Evolutionary conservation across 2,113 vertebrate species (phyloP), one percentile per base, ranked within the genome.

Genomic region (Notothenia coriiceps): DNA sequence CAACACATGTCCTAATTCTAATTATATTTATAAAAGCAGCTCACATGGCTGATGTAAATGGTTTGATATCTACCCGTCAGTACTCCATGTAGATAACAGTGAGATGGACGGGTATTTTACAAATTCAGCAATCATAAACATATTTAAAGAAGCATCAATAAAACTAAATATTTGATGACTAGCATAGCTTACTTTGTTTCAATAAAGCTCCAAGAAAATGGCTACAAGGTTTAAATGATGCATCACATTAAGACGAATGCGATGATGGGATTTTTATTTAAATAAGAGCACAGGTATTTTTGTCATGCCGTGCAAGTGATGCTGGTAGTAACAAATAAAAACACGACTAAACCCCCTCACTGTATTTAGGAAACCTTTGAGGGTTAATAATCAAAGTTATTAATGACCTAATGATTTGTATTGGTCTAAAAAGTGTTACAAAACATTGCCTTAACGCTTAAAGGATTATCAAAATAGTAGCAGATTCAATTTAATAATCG

Each of bases 1-100:
- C 51, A 85, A 80, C 55, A 63, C 25, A 6, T 51, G 49, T 74
- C 61, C 5, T 5, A 35, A 35, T 1, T 6, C 35, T 35, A n/a
- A 52, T 2, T 25, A 35, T 17, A 2, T 66, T 55, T 43, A 43
- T 6, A 56, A 22, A 33, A 49, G 22, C 18, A 56, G 13, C 18
- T 35, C 18, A 44, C 4, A 1, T 18, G 49, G 13, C 4, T 2
- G 20, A 46, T 33, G 1, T 13, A 29, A 22, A 13, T 52, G 2
- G 14, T 22, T 52, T 62, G 2, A 40, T 25, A 12, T 54, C 11
- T 18, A 51, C 25, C 33, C 66, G 40, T 47, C 6, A 65, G 15
- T 13, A 29, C 25, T 59, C 29, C 56, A 17, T 33, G 7, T 9
- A 35, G 35, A 5, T 35, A 35, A 35, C 35, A 35, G 5, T 35